A percentile compares a stretch with the other conserved stretches of the same genome.
Evolutionary conservation across 1,140 invertebrate genomes (phyloP).

Genomic region (Xylocopa sonorina): DNA sequence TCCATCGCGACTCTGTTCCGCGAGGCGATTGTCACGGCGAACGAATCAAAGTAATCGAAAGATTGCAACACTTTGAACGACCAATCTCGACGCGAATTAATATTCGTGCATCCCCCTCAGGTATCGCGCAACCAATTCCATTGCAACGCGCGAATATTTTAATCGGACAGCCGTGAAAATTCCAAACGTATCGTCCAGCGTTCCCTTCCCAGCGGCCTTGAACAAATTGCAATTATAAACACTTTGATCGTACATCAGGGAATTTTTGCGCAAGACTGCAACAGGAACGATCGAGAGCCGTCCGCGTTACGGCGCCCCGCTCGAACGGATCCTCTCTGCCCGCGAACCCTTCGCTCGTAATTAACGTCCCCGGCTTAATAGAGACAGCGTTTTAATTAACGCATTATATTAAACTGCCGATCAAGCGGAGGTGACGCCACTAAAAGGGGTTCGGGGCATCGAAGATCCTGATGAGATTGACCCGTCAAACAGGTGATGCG

Average conservation of each 20-base stretch:
- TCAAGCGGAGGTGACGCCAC: constrained; percentile 17
- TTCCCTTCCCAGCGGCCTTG: background rate
- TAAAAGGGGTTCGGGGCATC: background rate
- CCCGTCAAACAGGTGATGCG: constrained; percentile 49
- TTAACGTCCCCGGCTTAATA: constrained; percentile 31
- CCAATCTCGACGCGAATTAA: background rate
- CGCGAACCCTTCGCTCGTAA: constrained; percentile 31
- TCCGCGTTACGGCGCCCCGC: background rate
- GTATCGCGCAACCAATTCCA: background rate
- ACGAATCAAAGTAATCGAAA: too few relatives aligned
- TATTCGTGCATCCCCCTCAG: background rate
- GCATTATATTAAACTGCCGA: constrained; percentile 42
- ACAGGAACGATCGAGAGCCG: background rate
- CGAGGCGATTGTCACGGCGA: too few relatives aligned
- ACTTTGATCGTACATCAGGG: constrained; percentile 6
- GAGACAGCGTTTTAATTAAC: constrained; percentile 45
- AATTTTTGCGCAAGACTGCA: background rate
- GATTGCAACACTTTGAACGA: too few relatives aligned
- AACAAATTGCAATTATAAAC: constrained; percentile 8
- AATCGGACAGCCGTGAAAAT: constrained; percentile 9
- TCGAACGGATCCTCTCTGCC: background rate
- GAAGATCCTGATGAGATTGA: constrained; percentile 34
- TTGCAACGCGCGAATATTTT: background rate
- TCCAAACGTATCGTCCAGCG: background rate
- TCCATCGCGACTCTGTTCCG: too few relatives aligned